A percentile compares a stretch with the other conserved stretches of the same genome.
Conservation (phyloP, 2,797 vertebrate genomes). For the Argyrosomus regius region DNA sequence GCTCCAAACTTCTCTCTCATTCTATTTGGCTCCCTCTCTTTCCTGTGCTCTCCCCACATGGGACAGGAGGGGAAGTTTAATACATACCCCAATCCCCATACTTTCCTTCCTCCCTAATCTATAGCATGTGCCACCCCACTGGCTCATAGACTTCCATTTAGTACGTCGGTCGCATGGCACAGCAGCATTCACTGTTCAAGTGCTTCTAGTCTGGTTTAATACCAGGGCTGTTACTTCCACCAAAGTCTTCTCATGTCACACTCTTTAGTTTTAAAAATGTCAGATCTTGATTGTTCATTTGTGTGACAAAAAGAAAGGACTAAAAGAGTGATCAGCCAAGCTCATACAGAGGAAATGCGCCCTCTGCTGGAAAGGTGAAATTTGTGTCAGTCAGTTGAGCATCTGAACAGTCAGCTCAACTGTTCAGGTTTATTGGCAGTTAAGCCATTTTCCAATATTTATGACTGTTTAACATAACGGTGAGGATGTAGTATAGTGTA, state of each 20-base stretch:
- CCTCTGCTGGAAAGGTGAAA: conserved; percentile 70
- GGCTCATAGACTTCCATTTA: conserved; percentile 58
- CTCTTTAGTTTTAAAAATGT: neutral
- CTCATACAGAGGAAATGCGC: conserved; percentile 33
- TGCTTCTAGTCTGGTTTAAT: neutral
- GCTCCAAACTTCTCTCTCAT: conserved; percentile 80
- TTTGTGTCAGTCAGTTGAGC: neutral
- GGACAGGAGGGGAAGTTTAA: conserved; percentile 91
- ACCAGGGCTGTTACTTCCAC: neutral
- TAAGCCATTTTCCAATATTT: too few species aligned
- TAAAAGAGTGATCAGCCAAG: neutral
- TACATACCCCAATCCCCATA: conserved; percentile 84
- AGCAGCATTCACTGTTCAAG: conserved; percentile 9
- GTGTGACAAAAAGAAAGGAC: neutral
- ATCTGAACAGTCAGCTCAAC: too few species aligned
- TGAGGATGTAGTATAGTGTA: neutral
- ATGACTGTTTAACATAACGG: neutral
- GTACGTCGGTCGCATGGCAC: conserved; percentile 11
- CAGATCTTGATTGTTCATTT: neutral
- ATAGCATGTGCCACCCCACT: conserved; percentile 92
- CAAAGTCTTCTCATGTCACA: neutral
- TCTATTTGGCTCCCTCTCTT: conserved; percentile 80
- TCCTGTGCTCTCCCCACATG: conserved; percentile 91
- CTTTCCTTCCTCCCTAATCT: conserved; percentile 90
- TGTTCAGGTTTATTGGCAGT: too few species aligned